Evolutionary conservation across 2,888 invertebrate genomes (phyloP).

Genomic region (Hydropsyche betteni): DNA sequence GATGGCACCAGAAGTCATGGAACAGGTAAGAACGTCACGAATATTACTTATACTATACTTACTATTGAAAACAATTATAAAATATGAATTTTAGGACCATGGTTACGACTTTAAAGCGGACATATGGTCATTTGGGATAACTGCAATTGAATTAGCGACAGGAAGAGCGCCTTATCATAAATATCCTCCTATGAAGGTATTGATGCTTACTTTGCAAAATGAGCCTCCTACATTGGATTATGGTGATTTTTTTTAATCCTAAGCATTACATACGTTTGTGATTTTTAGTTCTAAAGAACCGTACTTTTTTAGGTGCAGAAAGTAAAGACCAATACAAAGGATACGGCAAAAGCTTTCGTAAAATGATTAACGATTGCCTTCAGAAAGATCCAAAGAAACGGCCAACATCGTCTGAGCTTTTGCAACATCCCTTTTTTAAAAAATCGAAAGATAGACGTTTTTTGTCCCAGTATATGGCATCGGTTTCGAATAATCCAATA

Average conservation of each 20-base stretch:
- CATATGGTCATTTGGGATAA: slow-evolving; percentile 87
- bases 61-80: too few relatives aligned
- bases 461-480: slow-evolving; percentile 69
- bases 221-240: slow-evolving; percentile 98
- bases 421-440: slow-evolving; percentile 98
- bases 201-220: slow-evolving; percentile 99
- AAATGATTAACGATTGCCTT: slow-evolving; percentile 97
- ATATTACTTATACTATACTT: not conserved
- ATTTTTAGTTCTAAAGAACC: not conserved
- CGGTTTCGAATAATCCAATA: not conserved
- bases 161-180: slow-evolving; percentile 99
- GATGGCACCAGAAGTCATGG: slow-evolving; percentile 99
- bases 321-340: slow-evolving; percentile 99
- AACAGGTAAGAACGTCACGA: slow-evolving; percentile 69
- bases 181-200: slow-evolving; percentile 99
- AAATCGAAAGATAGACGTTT: slow-evolving; percentile 96
- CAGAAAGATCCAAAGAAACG: slow-evolving; percentile 96
- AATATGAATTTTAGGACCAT: slow-evolving; percentile 72
- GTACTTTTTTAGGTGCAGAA: not conserved
- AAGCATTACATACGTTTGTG: not conserved
- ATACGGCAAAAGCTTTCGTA: slow-evolving; percentile 97
- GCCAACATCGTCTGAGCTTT: slow-evolving; percentile 94
- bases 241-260: slow-evolving; percentile 55
- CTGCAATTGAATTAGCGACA: slow-evolving; percentile 99
- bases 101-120: slow-evolving; percentile 99